Evolutionary conservation across 2,113 vertebrate species (phyloP).

Genomic region (Oenanthe melanoleuca): DNA sequence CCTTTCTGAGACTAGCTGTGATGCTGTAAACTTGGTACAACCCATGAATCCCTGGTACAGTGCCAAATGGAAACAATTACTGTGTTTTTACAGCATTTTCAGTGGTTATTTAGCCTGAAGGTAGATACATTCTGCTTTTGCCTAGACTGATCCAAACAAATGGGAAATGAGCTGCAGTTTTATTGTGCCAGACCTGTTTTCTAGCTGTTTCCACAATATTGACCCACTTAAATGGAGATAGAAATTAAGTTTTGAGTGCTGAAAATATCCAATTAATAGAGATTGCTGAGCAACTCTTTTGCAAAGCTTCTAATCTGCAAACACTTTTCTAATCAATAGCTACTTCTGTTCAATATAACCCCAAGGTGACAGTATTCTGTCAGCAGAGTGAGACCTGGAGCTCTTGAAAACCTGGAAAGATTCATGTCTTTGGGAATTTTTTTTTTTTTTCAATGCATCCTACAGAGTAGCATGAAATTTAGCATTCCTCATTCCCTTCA

Average conservation of each 20-base stretch:
- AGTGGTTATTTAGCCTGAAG: neutral
- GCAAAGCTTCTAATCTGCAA: constrained; percentile 56
- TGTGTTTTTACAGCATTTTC: neutral
- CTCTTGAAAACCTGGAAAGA: constrained; percentile 14
- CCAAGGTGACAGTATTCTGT: constrained; percentile 40
- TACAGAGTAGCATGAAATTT: neutral
- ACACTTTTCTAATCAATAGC: constrained; percentile 38
- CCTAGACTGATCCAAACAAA: neutral
- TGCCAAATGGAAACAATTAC: neutral
- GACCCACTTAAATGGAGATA: constrained; percentile 33
- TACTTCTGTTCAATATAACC: constrained; percentile 37
- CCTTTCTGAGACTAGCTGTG: neutral
- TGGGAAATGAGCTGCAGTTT: neutral
- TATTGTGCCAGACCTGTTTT: neutral
- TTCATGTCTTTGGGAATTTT: neutral
- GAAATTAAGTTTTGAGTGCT: constrained; percentile 39
- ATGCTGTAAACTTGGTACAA: neutral
- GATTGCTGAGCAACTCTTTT: constrained; percentile 57
- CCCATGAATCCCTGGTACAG: neutral
- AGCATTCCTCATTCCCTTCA: neutral
- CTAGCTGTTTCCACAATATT: constrained; percentile 45
- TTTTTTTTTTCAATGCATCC: neutral
- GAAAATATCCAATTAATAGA: constrained; percentile 55
- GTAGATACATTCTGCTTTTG: neutral
- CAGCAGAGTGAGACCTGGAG: neutral